A percentile compares a stretch with the other conserved stretches of the same genome.
Conservation (phyloP, 2,113 vertebrate genomes). For the Etheostoma spectabile region DNA sequence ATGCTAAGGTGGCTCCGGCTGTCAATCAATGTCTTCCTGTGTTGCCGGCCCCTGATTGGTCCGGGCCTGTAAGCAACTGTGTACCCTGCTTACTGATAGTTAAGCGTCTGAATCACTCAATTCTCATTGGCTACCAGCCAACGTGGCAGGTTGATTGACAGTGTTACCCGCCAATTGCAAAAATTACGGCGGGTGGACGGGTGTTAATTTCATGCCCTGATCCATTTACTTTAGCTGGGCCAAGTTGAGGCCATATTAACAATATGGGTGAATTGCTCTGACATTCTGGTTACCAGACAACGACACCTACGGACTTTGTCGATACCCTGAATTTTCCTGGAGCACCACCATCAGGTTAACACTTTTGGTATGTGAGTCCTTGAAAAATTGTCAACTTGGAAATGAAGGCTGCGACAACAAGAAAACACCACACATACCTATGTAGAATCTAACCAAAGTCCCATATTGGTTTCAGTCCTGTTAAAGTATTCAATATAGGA, state of each 20-base stretch:
- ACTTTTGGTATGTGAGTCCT: background rate
- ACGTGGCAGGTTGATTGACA: too few relatives aligned
- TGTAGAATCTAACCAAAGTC: constrained; percentile 2
- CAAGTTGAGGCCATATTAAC: background rate
- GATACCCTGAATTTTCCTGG: background rate
- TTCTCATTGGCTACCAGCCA: too few relatives aligned
- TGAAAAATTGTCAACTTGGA: too few relatives aligned
- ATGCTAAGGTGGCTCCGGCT: too few relatives aligned
- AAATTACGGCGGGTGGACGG: too few relatives aligned
- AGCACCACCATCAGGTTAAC: background rate
- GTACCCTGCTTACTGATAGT: too few relatives aligned
- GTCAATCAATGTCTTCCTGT: too few relatives aligned
- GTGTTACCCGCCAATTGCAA: too few relatives aligned
- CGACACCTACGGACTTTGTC: background rate
- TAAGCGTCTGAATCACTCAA: too few relatives aligned
- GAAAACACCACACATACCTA: background rate
- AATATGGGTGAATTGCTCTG: background rate
- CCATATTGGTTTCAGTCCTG: background rate
- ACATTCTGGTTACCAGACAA: background rate
- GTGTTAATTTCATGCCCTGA: too few relatives aligned
- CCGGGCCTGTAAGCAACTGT: too few relatives aligned
- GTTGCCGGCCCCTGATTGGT: too few relatives aligned
- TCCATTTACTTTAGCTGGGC: background rate
- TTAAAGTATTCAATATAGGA: background rate
- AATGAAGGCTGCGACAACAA: background rate